Base-by-base conservation (phyloP, 2,113 vertebrate species). In the Eubucco bourcierii region DNA sequence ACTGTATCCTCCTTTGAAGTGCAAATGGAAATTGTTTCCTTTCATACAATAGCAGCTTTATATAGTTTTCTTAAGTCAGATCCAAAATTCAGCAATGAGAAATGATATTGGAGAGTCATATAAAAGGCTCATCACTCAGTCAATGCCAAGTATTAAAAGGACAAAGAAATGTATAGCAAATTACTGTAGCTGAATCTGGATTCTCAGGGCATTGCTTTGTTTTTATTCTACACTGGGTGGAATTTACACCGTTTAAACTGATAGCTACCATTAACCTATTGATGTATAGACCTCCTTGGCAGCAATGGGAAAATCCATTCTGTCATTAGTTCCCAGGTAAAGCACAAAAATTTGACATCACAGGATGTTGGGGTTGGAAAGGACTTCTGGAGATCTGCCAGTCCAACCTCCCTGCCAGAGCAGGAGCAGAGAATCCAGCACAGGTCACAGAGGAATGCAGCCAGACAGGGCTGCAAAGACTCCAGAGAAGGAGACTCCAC, bases 41-140 rank as follows among this genome's bases (percentile, higher is more conserved):
- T n/a, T 87, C 81, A 68, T 84, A 81, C 96, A 97, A 93, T 90
- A 94, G 84, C 76, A 95, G 53, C 95, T 93, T 94, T 88, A 94
- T 96, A 89, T 97, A 94, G 96, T 78, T 96, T 97, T 92, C 92
- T 93, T 95, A 94, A 97, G 90, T 95, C 88, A 94, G 66, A 78
- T 96, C 93, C 96, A 97, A 97, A 97, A 95, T 93, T 92, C 87
- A 90, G 97, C 93, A 96, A 96, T 95, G 79, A 92, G 85, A 87
- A 72, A 94, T 95, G 80, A 96, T 93, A 75, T 34, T 93, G 74
- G 58, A 94, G 87, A 93, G 85, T 80, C 75, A 73, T 80, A 64
- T 90, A 84, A 93, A 94, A 85, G 46, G 34, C 79, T 95, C 28
- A 1, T 94, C 78, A 72, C 65, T 80, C 94, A 66, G 64, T 90